Conservation (phyloP, 2,888 invertebrate species). For the Caenorhabditis japonica region DNA sequence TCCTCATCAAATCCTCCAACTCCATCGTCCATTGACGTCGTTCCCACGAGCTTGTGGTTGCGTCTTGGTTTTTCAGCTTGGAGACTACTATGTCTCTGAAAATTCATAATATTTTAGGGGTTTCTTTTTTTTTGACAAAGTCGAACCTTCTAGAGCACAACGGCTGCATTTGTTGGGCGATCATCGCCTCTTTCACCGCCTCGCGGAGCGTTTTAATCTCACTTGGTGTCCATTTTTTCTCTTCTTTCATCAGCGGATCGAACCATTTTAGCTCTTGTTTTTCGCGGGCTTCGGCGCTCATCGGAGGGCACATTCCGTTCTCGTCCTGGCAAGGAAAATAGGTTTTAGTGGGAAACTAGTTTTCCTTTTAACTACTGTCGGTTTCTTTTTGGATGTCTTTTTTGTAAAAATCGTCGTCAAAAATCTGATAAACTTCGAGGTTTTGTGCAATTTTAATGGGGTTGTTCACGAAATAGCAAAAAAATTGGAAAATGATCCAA, state of each 20-base stretch:
- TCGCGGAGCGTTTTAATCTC: slow-evolving; percentile 48
- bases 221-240: slow-evolving; percentile 56
- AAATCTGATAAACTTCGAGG: no score
- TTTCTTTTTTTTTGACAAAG: no score
- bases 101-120: not conserved
- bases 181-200: slow-evolving; percentile 42
- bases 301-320: slow-evolving; percentile 68
- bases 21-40: slow-evolving; percentile 43
- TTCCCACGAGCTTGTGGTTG: slow-evolving; percentile 30
- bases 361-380: no score
- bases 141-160: slow-evolving; percentile 23
- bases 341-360: no score
- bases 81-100: slow-evolving; percentile 32
- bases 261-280: slow-evolving; percentile 53
- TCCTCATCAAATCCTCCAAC: slow-evolving; percentile 44
- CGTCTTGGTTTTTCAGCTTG: slow-evolving; percentile 24
- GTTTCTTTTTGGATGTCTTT: no score
- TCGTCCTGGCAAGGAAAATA: no score
- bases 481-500: no score
- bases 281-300: slow-evolving; percentile 62
- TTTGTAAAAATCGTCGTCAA: no score
- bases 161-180: slow-evolving; percentile 39
- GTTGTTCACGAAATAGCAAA: no score
- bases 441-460: no score
- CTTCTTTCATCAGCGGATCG: slow-evolving; percentile 63